Evolutionary conservation across 2,888 invertebrate species (phyloP).

Genomic region (Noctua janthe): DNA sequence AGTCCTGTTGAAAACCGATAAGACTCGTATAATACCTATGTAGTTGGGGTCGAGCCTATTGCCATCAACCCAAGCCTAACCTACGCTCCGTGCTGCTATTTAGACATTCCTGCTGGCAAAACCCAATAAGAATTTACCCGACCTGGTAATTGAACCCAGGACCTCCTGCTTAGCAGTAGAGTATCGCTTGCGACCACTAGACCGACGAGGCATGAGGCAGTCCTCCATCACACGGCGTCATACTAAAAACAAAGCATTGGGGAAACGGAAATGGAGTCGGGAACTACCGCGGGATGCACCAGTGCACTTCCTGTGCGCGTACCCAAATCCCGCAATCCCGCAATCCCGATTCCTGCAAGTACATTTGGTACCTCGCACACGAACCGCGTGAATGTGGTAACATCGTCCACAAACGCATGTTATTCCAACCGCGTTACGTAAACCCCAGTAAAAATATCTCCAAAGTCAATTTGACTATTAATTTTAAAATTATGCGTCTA

Average conservation of each 20-base stretch:
- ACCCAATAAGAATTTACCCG: too few relatives aligned
- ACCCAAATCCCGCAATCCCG: not conserved
- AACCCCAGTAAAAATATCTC: slow-evolving; percentile 60
- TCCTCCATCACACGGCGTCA: not conserved
- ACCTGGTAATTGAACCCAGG: not conserved
- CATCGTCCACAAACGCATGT: not conserved
- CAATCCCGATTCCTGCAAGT: not conserved
- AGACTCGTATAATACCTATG: too few relatives aligned
- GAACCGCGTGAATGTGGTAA: not conserved
- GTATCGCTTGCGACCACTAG: not conserved
- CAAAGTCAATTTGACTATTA: slow-evolving; percentile 60
- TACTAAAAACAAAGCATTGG: too few relatives aligned
- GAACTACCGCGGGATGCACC: not conserved
- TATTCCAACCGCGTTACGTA: slow-evolving; percentile 47
- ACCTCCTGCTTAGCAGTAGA: too few relatives aligned
- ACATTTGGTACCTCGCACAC: not conserved
- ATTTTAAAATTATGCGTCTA: slow-evolving; percentile 60
- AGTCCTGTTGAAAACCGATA: too few relatives aligned
- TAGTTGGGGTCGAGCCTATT: too few relatives aligned
- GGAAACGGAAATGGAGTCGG: not conserved
- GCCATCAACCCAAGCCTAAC: too few relatives aligned
- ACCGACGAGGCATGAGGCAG: not conserved
- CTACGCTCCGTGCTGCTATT: too few relatives aligned
- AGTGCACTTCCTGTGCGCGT: not conserved
- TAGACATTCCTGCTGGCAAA: too few relatives aligned